Percentiles rank a stretch among this genome's conserved stretches.
phyloP scores from a whole-genome alignment of 2,888 invertebrate species.

The Mamestra brassicae region DNA sequence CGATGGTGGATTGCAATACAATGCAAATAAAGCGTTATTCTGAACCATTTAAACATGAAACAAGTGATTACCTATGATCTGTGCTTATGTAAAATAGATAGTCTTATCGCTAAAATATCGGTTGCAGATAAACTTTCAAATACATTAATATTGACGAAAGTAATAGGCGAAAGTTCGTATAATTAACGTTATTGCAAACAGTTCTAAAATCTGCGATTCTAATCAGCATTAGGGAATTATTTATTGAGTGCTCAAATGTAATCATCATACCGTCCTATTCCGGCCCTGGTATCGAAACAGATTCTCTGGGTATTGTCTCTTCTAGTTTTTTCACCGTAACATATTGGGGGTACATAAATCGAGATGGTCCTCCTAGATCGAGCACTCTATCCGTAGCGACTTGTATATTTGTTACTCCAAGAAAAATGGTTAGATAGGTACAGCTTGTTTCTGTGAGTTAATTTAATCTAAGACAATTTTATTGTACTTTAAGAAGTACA shows the following conservation, averaged over 20 bases:
- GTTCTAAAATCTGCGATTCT: neutral
- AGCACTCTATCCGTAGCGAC: slow-evolving; percentile 65
- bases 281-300: slow-evolving; percentile 56
- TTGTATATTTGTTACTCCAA: slow-evolving; percentile 42
- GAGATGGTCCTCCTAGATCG: slow-evolving; percentile 65
- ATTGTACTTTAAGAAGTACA: neutral
- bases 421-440: slow-evolving; percentile 6
- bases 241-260: neutral
- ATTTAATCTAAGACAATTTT: slow-evolving; percentile 16
- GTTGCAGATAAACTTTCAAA: neutral
- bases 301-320: slow-evolving; percentile 66
- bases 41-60: neutral
- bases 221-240: neutral
- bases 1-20: neutral
- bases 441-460: neutral
- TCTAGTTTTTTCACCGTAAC: slow-evolving; percentile 71
- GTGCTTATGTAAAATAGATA: neutral
- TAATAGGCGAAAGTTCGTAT: neutral
- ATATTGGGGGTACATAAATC: slow-evolving; percentile 75
- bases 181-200: neutral
- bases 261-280: slow-evolving; percentile 4
- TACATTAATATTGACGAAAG: neutral
- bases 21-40: slow-evolving; percentile 7
- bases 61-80: neutral
- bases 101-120: slow-evolving; percentile 12